Conservation (phyloP, 2,888 invertebrate genomes). For the Ormyrus labotus region DNA sequence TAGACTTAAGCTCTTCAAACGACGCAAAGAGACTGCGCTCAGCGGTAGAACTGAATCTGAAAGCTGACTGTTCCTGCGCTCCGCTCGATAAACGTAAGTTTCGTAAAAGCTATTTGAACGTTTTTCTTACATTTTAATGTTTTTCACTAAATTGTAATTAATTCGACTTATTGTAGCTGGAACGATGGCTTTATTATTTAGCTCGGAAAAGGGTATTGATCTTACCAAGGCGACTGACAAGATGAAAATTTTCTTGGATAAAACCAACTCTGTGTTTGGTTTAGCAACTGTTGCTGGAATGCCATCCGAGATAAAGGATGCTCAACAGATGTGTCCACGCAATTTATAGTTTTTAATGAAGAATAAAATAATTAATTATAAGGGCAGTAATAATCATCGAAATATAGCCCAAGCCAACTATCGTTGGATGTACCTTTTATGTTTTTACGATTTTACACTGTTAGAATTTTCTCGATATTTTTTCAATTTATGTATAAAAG, state of each 20-base stretch:
- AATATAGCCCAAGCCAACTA: too few species aligned
- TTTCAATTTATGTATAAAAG: too few species aligned
- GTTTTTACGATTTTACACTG: too few species aligned
- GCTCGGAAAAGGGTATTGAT: slow-evolving; percentile 57
- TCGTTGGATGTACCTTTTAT: too few species aligned
- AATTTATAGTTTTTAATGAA: not conserved
- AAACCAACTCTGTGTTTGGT: slow-evolving; percentile 63
- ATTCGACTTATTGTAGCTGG: slow-evolving; percentile 63
- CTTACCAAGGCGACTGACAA: slow-evolving; percentile 55
- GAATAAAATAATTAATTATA: too few species aligned
- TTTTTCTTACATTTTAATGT: too few species aligned
- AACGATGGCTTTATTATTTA: slow-evolving; percentile 66
- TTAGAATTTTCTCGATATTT: too few species aligned
- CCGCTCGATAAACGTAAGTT: slow-evolving; percentile 69
- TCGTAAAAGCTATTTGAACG: not conserved
- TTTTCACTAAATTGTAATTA: not conserved
- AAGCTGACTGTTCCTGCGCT: slow-evolving; percentile 66
- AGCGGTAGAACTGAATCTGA: slow-evolving; percentile 64
- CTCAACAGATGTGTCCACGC: slow-evolving; percentile 61
- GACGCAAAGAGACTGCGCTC: slow-evolving; percentile 61
- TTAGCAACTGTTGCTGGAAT: slow-evolving; percentile 58
- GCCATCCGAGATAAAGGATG: slow-evolving; percentile 62
- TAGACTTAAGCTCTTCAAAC: slow-evolving; percentile 64
- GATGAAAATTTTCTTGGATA: slow-evolving; percentile 60
- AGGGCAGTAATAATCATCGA: too few species aligned